Evolutionary conservation across 2,888 invertebrate species (phyloP).

Genomic region (Athalia circularis): DNA sequence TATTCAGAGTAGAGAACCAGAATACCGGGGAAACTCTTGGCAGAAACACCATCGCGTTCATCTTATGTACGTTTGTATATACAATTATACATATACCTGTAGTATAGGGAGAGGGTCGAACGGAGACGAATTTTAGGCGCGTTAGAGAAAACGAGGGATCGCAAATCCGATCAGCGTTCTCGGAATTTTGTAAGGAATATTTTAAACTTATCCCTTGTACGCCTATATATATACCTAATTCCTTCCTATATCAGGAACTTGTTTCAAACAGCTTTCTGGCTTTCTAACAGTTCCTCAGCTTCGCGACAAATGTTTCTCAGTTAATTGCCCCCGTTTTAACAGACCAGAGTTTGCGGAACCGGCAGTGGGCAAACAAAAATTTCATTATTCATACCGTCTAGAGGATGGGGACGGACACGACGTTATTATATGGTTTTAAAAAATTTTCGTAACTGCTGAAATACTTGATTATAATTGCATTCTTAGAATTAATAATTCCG

Average conservation of each 20-base stretch:
- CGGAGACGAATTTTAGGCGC: not conserved
- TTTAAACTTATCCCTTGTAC: not conserved
- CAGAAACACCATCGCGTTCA: not conserved
- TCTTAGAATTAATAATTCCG: not conserved
- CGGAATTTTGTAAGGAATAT: constrained; percentile 1
- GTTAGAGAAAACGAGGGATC: constrained; percentile 17
- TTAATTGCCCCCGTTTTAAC: constrained; percentile 15
- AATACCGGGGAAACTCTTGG: not conserved
- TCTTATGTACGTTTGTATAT: not conserved
- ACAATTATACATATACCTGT: not conserved
- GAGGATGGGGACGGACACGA: not conserved
- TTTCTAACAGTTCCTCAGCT: constrained; percentile 11
- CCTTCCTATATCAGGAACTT: no score
- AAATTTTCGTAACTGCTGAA: not conserved
- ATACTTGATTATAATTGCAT: constrained; percentile 32
- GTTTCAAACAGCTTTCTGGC: not conserved
- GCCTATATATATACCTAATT: not conserved
- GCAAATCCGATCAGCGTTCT: constrained; percentile 23
- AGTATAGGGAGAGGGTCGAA: not conserved
- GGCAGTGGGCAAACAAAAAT: constrained; percentile 42
- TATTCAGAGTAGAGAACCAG: no score
- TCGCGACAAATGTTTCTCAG: constrained; percentile 30
- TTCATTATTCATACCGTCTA: constrained; percentile 13
- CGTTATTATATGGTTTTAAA: not conserved
- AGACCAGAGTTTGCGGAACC: constrained; percentile 32